Conservation (phyloP, 1,140 invertebrate genomes). For the Acromyrmex charruanus region DNA sequence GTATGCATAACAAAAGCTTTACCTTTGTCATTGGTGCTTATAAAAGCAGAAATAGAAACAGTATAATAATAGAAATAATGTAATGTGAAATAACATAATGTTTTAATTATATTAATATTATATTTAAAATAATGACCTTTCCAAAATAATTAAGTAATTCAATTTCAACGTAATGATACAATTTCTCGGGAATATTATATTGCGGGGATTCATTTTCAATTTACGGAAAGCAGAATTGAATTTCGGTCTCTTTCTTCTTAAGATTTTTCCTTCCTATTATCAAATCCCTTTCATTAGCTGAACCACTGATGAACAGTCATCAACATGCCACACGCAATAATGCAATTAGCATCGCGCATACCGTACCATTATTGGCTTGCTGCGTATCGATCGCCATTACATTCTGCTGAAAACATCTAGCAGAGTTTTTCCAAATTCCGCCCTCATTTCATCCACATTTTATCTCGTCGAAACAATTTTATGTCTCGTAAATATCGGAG, state of each 20-base stretch:
- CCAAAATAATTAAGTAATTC: neutral
- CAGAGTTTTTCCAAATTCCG: neutral
- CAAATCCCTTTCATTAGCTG: conserved; percentile 3
- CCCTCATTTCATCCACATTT: neutral
- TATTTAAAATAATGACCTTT: neutral
- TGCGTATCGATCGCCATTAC: neutral
- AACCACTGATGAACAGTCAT: conserved; percentile 9
- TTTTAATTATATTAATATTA: conserved; percentile 4
- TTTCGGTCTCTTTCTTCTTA: neutral
- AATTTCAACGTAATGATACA: neutral
- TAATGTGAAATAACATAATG: neutral
- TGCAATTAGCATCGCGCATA: conserved; percentile 20
- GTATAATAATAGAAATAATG: neutral
- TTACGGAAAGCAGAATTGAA: neutral
- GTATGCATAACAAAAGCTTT: neutral
- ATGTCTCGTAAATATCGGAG: neutral
- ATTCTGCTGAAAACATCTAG: neutral
- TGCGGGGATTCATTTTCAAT: neutral
- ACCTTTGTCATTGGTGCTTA: neutral
- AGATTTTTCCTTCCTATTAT: neutral
- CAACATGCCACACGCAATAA: conserved; percentile 4
- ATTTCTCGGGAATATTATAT: neutral
- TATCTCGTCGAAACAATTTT: conserved; percentile 27
- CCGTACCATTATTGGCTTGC: conserved; percentile 14
- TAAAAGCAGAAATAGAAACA: neutral